These are phyloP conservation scores for Falco biarmicus DNA, from an alignment of 2,797 vertebrate genomes.

Conservation along the genomic window DNA sequence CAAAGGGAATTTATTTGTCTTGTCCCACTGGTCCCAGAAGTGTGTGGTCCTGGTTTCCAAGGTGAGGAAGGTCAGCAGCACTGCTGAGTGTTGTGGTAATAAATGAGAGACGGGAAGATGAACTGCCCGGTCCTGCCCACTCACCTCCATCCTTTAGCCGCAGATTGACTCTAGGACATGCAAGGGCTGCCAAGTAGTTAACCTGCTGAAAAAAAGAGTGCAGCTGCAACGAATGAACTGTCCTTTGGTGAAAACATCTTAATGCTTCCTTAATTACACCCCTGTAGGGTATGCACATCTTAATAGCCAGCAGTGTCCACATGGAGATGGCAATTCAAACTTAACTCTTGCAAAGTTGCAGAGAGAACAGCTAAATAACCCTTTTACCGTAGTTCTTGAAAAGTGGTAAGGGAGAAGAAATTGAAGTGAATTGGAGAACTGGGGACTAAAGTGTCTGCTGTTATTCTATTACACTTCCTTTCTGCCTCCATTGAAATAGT, in stretches of 20 bases:
- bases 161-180: slow-evolving; percentile 65
- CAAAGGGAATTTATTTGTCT: slow-evolving; percentile 30
- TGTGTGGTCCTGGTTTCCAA: slow-evolving; percentile 52
- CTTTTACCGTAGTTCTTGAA: background rate
- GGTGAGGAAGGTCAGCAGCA: slow-evolving; percentile 30
- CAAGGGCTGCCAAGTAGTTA: slow-evolving; percentile 76
- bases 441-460: background rate
- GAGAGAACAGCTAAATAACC: background rate
- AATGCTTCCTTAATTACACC: slow-evolving; percentile 66
- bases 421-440: background rate
- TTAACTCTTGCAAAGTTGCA: slow-evolving; percentile 17
- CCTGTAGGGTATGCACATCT: slow-evolving; percentile 51
- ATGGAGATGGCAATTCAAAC: background rate
- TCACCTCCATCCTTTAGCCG: slow-evolving; percentile 65
- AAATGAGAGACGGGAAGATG: slow-evolving; percentile 70
- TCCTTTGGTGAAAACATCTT: slow-evolving; percentile 54
- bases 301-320: slow-evolving; percentile 30
- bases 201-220: slow-evolving; percentile 49
- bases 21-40: background rate
- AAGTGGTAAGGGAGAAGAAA: background rate
- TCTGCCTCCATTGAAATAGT: background rate
- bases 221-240: slow-evolving; percentile 20
- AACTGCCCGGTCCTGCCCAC: slow-evolving; percentile 60
- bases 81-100: slow-evolving; percentile 46
- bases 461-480: background rate